Base-by-base conservation (phyloP, 2,113 vertebrate species). In the Strix uralensis region DNA sequence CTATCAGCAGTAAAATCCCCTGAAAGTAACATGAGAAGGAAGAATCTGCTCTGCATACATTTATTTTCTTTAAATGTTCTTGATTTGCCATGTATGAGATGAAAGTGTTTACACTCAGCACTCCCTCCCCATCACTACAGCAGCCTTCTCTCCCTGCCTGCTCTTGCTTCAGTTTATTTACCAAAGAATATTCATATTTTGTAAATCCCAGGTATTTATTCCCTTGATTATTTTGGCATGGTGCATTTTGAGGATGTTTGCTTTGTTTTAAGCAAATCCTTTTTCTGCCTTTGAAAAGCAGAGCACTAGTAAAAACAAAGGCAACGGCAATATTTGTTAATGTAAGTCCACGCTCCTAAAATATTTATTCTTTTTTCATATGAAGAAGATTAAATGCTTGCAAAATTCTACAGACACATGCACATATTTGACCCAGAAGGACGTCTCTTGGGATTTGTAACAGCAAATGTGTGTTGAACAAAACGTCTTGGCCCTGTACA, bases 401-500 rank as follows among this genome's bases (percentile, higher is more conserved):
- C 87, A 93, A 97, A 98, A 95, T 93, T 95, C 96, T 96, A 96
- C 91, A 72, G 96, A 95, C 96, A 96, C 96, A 93, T 96, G 96
- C 96, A 98, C 97, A 95, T 96, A 97, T 96, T 97, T 98, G 96
- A 97, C 97, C 94, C 94, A 97, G 94, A 94, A 97, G 91, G 86
- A 90, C 13, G 10, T 96, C 98, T 95, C 98, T 90, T 75, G 97
- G 96, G 98, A 97, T 94, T 97, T 98, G 97, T 95, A 98, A 97
- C 97, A 97, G 96, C 97, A 98, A 98, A 98, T 98, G 97, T 98
- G 97, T 96, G 87, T 94, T 97, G 86, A 96, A 97, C 97, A 98
- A 97, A 98, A 98, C 95, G 94, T 97, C 95, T 97, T 98, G 98
- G 97, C 97, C 97, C 96, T 67, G 94, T 77, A 84, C 97, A 96